These are phyloP conservation scores for Florisuga fusca DNA, from an alignment of 2,797 vertebrate species.

Conservation along the genomic window DNA sequence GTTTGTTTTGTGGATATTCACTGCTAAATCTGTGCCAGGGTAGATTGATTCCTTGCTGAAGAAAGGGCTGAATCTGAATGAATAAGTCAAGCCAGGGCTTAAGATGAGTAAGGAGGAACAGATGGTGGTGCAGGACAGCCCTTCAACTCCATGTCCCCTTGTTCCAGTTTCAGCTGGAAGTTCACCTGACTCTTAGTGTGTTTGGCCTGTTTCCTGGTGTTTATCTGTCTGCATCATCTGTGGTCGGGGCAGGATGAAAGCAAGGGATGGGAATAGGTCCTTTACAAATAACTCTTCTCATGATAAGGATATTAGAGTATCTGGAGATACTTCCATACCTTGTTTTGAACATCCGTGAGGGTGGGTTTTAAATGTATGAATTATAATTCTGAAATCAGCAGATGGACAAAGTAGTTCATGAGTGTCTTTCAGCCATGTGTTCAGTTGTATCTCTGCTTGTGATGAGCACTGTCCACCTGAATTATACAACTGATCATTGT, in stretches of 20 bases:
- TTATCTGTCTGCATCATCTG: neutral
- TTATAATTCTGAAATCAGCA: neutral
- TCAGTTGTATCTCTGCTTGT: neutral
- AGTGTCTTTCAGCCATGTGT: neutral
- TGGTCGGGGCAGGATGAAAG: neutral
- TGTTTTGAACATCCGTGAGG: neutral
- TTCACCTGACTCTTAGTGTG: neutral
- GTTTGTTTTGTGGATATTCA: neutral
- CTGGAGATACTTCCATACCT: neutral
- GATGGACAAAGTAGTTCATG: neutral
- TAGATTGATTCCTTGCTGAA: neutral
- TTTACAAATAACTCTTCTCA: neutral
- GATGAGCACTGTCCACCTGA: neutral
- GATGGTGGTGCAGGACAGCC: neutral
- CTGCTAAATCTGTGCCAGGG: neutral
- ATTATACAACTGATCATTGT: neutral
- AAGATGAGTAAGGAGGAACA: neutral
- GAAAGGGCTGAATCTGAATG: neutral
- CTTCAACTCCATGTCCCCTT: neutral
- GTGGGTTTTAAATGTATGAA: neutral
- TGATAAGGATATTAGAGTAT: neutral
- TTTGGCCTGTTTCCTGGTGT: neutral
- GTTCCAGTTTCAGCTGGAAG: neutral
- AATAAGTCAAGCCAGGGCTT: neutral
- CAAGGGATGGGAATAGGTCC: neutral